Evolutionary conservation across 2,113 vertebrate genomes (phyloP), one percentile per base, ranked within the genome.

Genomic region (Cichladusa arquata): DNA sequence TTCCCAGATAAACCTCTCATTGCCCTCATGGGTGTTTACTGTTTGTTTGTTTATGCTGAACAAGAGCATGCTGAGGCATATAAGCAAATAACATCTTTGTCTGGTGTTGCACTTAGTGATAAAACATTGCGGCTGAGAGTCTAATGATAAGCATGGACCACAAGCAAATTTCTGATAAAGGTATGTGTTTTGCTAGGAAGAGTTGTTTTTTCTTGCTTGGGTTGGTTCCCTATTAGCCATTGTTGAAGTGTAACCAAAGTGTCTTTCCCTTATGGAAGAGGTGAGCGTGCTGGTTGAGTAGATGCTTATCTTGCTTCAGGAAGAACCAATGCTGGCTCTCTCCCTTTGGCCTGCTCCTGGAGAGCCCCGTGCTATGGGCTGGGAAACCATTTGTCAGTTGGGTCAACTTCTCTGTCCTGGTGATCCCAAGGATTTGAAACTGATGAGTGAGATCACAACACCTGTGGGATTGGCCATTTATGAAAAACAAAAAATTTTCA

Each of bases 1-100:
- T 88, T 96, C 45, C 81, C 58, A 82, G 65, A 88, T 66, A 92
- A 90, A 92, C 25, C 12, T 3, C 28, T 76, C 66, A 42, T 38
- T 79, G 51, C 61, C 61, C 82, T 82, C 57, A 12, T 72, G 70
- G 24, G 34, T 81, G 26, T 72, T 80, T 83, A 26, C n/a, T 60
- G 51, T 65, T 78, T 82, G 58, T 29, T 90, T 80, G 17, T 64
- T 87, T 79, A 26, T 51, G 24, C 47, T 83, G 25, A 83, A 36
- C 36, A 73, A 73, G 44, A 86, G 38, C 72, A 84, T 88, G 42
- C 74, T 69, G 67, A 93, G n/a, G 31, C 62, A 19, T 50, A 53
- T 26, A 12, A 90, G 53, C 33, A 87, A 91, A 87, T 57, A 67
- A 53, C 61, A 85, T 26, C 80, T 54, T 73, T 50, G 17, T 36